Evolutionary conservation across 2,888 invertebrate genomes (phyloP), one percentile per base, ranked within the genome.

Genomic region (Gymnoscelis rufifasciata): DNA sequence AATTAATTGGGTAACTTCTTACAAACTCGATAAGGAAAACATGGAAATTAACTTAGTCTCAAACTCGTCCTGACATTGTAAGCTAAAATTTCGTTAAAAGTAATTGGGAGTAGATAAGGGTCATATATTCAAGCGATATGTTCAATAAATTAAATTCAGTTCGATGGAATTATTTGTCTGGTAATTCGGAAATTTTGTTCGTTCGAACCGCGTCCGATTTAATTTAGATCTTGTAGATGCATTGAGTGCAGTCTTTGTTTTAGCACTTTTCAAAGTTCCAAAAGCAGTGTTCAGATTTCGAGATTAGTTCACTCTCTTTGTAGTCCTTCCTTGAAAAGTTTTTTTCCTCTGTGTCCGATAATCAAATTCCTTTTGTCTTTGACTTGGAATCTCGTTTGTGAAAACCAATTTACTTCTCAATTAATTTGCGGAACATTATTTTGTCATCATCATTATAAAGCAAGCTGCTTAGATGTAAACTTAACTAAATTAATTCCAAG

Each of bases 281-380:
- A 71, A 71, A 56, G 62, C 52, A 69, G 71, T 71, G 68, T 65
- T 68, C 71, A 68, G 69, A 73, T 74, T 75, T 67, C 65, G 51
- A 71, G 74, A 75, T 75, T 71, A 74, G 73, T 75, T 74, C 69
- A 67, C 69, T 74, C 69, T 67, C 69, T 75, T 76, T 78, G 74
- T 74, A 69, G 64, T 62, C 57, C 57, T 66, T 69, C 71, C 68
- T 61, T 61, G 67, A 59, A 62, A 64, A 35, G 71, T 69, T 67
- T 71, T 72, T 69, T 74, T 73, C 67, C 62, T 68, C 60, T 51
- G 64, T 64, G 44, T 50, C 38, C 38, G 61, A 68, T 66, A 72
- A 69, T 68, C 61, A 62, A 65, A 66, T 68, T 67, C 60, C 56
- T 48, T 54, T 53, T 55, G 54, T 62, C 52, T 54, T 62, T 54